Evolutionary conservation across 2,888 invertebrate genomes (phyloP).

Genomic region (Caradrina clavipalpis): DNA sequence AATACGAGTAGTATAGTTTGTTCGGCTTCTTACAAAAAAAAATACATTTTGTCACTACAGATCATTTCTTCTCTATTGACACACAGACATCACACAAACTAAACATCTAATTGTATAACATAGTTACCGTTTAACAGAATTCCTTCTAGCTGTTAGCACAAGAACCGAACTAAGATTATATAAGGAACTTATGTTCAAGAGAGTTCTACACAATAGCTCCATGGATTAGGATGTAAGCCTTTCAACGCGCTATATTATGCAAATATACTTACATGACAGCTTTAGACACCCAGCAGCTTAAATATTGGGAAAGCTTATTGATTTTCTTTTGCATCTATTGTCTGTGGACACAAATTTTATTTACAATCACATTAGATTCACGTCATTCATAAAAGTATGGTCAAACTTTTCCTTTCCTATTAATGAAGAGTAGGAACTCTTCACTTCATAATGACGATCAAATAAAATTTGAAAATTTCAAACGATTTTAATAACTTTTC

Average conservation of each 20-base stretch:
- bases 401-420: too few species aligned
- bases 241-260: conserved; percentile 9
- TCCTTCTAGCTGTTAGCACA: not conserved
- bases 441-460: too few species aligned
- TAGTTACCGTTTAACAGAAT: not conserved
- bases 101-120: too few species aligned
- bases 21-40: too few species aligned
- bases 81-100: not conserved
- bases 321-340: not conserved
- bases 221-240: conserved; percentile 13
- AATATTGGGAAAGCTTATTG: not conserved
- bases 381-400: too few species aligned
- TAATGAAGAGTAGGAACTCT: too few species aligned
- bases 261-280: conserved; percentile 15
- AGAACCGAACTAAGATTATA: not conserved
- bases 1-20: too few species aligned
- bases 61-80: not conserved
- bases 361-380: too few species aligned
- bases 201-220: conserved; percentile 21
- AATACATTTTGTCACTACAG: too few species aligned
- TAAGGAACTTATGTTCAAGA: not conserved
- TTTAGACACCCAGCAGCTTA: conserved; percentile 8
- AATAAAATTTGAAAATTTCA: too few species aligned
- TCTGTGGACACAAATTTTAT: too few species aligned
- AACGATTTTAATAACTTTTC: too few species aligned